These are phyloP conservation scores for Halocaridina rubra DNA, from an alignment of 2,888 invertebrate genomes.

Conservation along the genomic window DNA sequence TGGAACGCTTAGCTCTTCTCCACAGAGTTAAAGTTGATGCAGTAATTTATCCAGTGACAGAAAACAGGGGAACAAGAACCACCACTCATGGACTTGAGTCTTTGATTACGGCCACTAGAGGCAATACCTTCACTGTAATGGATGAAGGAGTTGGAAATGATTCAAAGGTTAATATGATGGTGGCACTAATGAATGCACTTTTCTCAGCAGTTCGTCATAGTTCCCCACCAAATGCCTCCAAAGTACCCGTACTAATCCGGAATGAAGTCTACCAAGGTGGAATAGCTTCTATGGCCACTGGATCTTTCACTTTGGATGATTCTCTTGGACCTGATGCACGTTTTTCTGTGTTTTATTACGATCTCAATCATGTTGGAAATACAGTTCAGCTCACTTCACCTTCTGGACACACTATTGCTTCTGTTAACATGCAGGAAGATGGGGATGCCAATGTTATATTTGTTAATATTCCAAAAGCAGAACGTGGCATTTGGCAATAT, in stretches of 20 bases:
- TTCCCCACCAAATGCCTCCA: slow-evolving; percentile 1
- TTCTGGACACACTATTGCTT: slow-evolving; percentile 45
- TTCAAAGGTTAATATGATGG: slow-evolving; percentile 62
- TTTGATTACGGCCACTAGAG: slow-evolving; percentile 34
- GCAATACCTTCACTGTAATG: slow-evolving; percentile 59
- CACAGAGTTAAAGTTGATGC: slow-evolving; percentile 20
- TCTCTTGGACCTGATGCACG: slow-evolving; percentile 53
- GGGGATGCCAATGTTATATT: slow-evolving; percentile 63
- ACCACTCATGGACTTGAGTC: slow-evolving; percentile 46
- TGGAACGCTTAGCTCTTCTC: slow-evolving; percentile 19
- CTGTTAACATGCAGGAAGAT: slow-evolving; percentile 63
- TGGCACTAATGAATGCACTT: slow-evolving; percentile 59
- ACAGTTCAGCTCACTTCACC: slow-evolving; percentile 61
- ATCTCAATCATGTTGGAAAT: slow-evolving; percentile 63
- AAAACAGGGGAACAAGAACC: slow-evolving; percentile 21
- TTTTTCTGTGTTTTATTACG: slow-evolving; percentile 62
- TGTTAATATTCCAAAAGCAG: slow-evolving; percentile 60
- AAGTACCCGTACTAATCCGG: slow-evolving; percentile 48
- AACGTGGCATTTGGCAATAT: slow-evolving; percentile 58
- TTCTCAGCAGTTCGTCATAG: slow-evolving; percentile 47
- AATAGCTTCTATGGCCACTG: slow-evolving; percentile 59
- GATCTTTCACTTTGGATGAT: slow-evolving; percentile 55
- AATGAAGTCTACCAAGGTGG: slow-evolving; percentile 54
- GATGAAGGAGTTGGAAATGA: slow-evolving; percentile 63
- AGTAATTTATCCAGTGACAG: slow-evolving; percentile 54